Evolutionary conservation across 2,888 invertebrate genomes (phyloP).

Genomic region (Tortricodes alternella): DNA sequence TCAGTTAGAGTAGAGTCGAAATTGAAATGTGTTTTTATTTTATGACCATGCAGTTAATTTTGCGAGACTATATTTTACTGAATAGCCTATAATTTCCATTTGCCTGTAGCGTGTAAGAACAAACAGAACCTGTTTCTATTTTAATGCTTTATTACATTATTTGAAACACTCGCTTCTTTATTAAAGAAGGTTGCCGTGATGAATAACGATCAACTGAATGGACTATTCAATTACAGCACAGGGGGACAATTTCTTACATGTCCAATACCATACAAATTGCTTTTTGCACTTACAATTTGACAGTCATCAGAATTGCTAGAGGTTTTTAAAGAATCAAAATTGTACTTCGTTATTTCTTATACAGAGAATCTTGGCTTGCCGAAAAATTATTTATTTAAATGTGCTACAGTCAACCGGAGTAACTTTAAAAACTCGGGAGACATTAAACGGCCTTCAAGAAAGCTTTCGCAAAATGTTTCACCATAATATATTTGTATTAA

Average conservation of each 20-base stretch:
- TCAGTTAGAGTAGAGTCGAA: not conserved
- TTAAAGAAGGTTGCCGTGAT: conserved; percentile 24
- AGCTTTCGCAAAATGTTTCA: too few species aligned
- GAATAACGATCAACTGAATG: conserved; percentile 20
- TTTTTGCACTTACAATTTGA: conserved; percentile 1
- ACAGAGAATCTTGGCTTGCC: too few species aligned
- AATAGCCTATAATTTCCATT: conserved; percentile 56
- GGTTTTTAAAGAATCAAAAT: too few species aligned
- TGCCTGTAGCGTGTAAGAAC: conserved; percentile 41
- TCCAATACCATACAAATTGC: not conserved
- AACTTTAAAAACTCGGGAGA: too few species aligned
- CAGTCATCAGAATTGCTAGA: too few species aligned
- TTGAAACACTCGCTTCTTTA: conserved; percentile 37
- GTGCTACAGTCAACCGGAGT: too few species aligned
- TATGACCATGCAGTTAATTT: not conserved
- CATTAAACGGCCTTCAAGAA: too few species aligned
- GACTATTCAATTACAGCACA: conserved; percentile 20
- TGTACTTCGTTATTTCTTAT: too few species aligned
- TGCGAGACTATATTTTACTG: conserved; percentile 42
- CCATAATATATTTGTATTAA: too few species aligned
- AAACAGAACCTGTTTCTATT: conserved; percentile 53
- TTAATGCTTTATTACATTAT: conserved; percentile 44
- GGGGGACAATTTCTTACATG: not conserved
- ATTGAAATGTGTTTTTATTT: not conserved
- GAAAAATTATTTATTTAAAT: too few species aligned